Evolutionary conservation across 2,888 invertebrate genomes (phyloP), one percentile per base, ranked within the genome.

Genomic region (Eueremaeus valkanovi): DNA sequence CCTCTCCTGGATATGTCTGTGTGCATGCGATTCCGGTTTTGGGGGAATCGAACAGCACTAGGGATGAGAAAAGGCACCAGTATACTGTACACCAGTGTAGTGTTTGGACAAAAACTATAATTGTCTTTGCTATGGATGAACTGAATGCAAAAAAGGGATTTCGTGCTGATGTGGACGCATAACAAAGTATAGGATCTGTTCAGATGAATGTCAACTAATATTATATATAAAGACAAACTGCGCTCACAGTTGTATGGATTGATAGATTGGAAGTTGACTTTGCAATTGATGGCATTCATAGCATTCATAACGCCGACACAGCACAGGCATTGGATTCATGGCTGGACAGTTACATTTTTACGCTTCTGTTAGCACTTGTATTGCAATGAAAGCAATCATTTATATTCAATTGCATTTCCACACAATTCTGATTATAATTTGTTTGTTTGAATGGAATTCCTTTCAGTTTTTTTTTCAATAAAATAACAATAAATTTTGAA

Each of bases 301-400:
- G 36, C 29, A 29, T 9, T 61, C 31, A 8, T 11, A 27, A 31
- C n/a, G n/a, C n/a, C n/a, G n/a, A 31, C 61, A 31, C 16, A 31
- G 27, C 18, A 27, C 8, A 9, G 31, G 2, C 61, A 66, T 31
- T n/a, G 33, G 1, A 31, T 29, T 29, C 36, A 66, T 66, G 66
- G 40, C 66, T 36, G 36, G 66, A 66, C 66, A 36, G 31, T 31
- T 66, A 21, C 66, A 66, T 33, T 66, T 66, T 66, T 66, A 66
- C 66, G 66, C 36, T 66, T 66, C 31, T 61, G 21, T 61, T 61
- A 29, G 29, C 58, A 61, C 21, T 61, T 27, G 29, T 5, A 29
- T 61, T 29, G 13, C 8, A 18, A 5, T n/a, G 31, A 61, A 61
- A 61, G 66, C 66, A 66, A 66, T 66, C 66, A 66, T 36, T 66